Base-by-base conservation (phyloP, 1,140 invertebrate genomes). In the Sycophaga agraensis region DNA sequence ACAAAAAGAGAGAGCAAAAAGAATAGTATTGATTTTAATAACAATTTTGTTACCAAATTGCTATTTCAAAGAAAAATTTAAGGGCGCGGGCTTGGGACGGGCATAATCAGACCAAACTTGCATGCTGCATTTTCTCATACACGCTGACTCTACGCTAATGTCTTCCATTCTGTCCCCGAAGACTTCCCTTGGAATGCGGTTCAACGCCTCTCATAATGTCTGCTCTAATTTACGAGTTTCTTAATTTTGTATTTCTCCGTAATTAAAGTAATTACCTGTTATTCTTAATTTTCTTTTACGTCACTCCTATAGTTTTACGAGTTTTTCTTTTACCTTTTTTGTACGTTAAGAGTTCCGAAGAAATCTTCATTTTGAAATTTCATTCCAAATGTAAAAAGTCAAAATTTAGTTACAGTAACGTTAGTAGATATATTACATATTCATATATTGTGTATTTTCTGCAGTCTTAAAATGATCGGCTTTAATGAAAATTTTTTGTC, bases 121-220 rank as follows among this genome's bases (percentile, higher is more conserved):
- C 70, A 69, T 69, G 67, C 63, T 72, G 63, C 69, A 72, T 72
- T 60, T 58, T 65, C 53, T 55, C 46, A 69, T 31, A 62, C 28
- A 59, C 62, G 70, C 70, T 70, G 57, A 64, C 64, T 72, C 56
- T 70, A 61, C 66, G 67, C 67, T 68, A 59, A 63, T 60, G 43
- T 48, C 31, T 55, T 55, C 51, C 51, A 55, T 53, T 64, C 31
- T 43, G 37, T 64, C 34, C 57, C 31, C 8, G 7, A 43, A 56
- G n/a, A 43, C 9, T 40, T 42, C 22, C 56, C 24, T 60, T 59
- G 7, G 37, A 64, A 49, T 56, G 26, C 34, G 12, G 14, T 35
- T 45, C 9, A 59, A 21, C 22, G 22, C 19, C 35, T 50, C 12
- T 45, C 22, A 58, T 9, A 56, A 43, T 17, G 43, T 55, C 16